These are phyloP conservation scores for Uloborus diversus DNA, from an alignment of 1,140 invertebrate genomes.

Conservation along the genomic window DNA sequence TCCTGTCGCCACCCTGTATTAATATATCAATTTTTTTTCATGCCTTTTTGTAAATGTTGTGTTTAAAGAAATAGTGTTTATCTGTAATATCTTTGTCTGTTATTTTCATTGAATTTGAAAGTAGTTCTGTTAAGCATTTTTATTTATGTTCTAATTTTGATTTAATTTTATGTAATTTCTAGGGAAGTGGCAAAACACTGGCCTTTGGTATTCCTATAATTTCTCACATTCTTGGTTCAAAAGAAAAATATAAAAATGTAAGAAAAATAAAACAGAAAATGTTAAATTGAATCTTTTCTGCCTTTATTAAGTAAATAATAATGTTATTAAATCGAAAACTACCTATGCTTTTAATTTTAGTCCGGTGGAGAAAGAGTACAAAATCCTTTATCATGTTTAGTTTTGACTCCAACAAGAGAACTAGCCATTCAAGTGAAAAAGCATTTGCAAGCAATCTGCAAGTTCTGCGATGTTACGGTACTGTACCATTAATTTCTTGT, in stretches of 20 bases:
- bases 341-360: too few species aligned
- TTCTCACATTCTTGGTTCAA: conserved; percentile 80
- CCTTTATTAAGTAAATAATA: too few species aligned
- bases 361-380: too few species aligned
- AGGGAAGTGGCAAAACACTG: conserved; percentile 95
- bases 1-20: too few species aligned
- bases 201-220: conserved; percentile 96
- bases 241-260: conserved; percentile 49
- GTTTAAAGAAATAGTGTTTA: too few species aligned
- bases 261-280: neutral
- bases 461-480: conserved; percentile 77
- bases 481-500: neutral
- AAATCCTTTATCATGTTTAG: conserved; percentile 73
- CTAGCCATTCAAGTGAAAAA: conserved; percentile 92
- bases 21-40: neutral
- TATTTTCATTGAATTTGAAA: too few species aligned
- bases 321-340: too few species aligned
- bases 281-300: too few species aligned
- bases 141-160: neutral
- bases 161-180: conserved; percentile 46
- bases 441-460: conserved; percentile 81
- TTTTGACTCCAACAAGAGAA: conserved; percentile 94
- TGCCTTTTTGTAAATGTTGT: neutral
- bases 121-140: too few species aligned
- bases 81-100: too few species aligned